Percentiles rank a stretch among this genome's conserved stretches.
Conservation (phyloP, 2,797 vertebrate genomes). For the Semotilus atromaculatus region DNA sequence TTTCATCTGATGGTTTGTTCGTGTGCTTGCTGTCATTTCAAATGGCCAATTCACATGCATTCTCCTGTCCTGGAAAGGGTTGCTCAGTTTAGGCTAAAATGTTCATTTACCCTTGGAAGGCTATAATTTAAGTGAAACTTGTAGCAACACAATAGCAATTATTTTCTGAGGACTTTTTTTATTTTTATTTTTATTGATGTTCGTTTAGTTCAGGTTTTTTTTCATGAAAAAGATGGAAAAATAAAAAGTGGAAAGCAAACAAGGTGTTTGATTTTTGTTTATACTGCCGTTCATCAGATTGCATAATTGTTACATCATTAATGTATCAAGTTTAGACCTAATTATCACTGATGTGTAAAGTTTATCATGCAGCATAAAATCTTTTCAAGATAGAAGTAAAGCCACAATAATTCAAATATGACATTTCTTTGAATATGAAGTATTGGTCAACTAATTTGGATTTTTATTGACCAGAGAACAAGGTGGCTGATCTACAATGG, state of each 20-base stretch:
- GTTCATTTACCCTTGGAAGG: conserved; percentile 43
- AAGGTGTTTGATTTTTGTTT: conserved; percentile 19
- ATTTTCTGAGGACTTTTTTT: conserved; percentile 54
- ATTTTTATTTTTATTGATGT: conserved; percentile 31
- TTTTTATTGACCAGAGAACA: not conserved
- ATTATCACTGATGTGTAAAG: not conserved
- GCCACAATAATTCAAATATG: not conserved
- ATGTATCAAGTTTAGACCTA: not conserved
- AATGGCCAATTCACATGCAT: not conserved
- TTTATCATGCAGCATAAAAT: not conserved
- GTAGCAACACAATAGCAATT: conserved; percentile 57
- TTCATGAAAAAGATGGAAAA: conserved; percentile 58
- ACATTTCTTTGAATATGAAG: not conserved
- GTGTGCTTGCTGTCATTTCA: conserved; percentile 24
- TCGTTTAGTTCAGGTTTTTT: not conserved
- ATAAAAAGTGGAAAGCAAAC: conserved; percentile 41
- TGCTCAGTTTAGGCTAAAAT: conserved; percentile 50
- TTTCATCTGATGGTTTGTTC: conserved; percentile 13
- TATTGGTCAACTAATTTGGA: not conserved
- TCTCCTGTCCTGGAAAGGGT: conserved; percentile 27
- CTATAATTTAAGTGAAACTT: conserved; percentile 52
- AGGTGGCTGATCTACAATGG: not conserved
- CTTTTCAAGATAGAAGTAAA: not conserved
- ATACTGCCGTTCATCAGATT: not conserved
- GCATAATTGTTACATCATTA: not conserved